Conservation (phyloP, 2,113 vertebrate species). For the Oxyruncus cristatus region DNA sequence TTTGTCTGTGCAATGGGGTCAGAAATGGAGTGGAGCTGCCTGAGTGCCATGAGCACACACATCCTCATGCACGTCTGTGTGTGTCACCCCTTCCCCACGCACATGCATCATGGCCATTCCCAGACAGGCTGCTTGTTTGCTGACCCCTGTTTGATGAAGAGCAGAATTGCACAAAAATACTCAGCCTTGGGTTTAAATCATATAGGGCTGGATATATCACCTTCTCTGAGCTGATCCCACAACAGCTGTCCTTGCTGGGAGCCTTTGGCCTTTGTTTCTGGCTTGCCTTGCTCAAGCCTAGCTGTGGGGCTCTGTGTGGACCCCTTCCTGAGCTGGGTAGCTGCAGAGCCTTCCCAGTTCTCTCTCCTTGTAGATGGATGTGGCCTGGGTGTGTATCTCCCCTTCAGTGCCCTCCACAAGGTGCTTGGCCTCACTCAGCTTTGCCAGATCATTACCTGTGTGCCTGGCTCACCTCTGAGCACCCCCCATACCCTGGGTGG, state of each 20-base stretch:
- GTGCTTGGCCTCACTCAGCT: not conserved
- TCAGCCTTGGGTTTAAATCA: not conserved
- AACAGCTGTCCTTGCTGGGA: rapidly evolving
- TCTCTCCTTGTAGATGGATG: not conserved
- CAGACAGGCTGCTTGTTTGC: not conserved
- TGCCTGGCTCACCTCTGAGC: not conserved
- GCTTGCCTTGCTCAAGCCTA: not conserved
- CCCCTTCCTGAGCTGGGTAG: not conserved
- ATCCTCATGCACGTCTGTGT: rapidly evolving
- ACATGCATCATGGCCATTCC: rapidly evolving
- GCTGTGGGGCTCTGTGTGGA: not conserved
- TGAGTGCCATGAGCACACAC: not conserved
- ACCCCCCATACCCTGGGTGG: rapidly evolving
- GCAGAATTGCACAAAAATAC: not conserved
- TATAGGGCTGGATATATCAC: not conserved
- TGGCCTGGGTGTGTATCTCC: rapidly evolving
- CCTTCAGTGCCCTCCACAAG: not conserved
- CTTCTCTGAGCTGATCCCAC: not conserved
- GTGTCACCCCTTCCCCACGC: not conserved
- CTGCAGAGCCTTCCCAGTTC: not conserved
- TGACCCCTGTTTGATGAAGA: not conserved
- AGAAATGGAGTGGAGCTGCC: not conserved
- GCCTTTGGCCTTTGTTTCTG: not conserved
- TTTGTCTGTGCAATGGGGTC: not conserved
- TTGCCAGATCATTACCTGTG: not conserved